phyloP scores from a whole-genome alignment of 2,113 vertebrate genomes.

The Oxyruncus cristatus region DNA sequence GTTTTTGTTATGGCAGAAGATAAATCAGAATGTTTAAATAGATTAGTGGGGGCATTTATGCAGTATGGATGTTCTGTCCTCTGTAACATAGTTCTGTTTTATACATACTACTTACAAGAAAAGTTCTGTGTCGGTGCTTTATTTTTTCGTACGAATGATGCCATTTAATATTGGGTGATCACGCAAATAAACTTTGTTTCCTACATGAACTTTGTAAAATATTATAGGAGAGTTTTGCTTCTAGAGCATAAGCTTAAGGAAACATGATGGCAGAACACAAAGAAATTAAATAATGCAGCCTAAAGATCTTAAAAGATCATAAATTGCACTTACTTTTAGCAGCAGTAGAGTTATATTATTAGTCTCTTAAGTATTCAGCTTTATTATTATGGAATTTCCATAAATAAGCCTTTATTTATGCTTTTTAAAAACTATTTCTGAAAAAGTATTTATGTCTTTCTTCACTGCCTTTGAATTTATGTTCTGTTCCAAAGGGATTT shows the following conservation, averaged over 20 bases:
- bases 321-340: not conserved
- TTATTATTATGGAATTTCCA: not conserved
- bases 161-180: not conserved
- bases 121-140: not conserved
- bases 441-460: not conserved
- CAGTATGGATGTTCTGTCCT: not conserved
- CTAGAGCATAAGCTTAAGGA: not conserved
- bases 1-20: not conserved
- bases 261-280: not conserved
- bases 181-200: not conserved
- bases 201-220: not conserved
- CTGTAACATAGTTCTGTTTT: not conserved
- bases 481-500: not conserved
- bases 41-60: not conserved
- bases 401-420: not conserved
- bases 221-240: not conserved
- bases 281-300: not conserved
- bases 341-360: not conserved
- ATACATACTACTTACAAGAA: not conserved
- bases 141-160: not conserved
- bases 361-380: not conserved
- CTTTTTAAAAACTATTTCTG: not conserved
- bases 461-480: not conserved
- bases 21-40: not conserved
- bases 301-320: not conserved